phyloP scores from a whole-genome alignment of 2,888 invertebrate genomes.

The Serripes groenlandicus region DNA sequence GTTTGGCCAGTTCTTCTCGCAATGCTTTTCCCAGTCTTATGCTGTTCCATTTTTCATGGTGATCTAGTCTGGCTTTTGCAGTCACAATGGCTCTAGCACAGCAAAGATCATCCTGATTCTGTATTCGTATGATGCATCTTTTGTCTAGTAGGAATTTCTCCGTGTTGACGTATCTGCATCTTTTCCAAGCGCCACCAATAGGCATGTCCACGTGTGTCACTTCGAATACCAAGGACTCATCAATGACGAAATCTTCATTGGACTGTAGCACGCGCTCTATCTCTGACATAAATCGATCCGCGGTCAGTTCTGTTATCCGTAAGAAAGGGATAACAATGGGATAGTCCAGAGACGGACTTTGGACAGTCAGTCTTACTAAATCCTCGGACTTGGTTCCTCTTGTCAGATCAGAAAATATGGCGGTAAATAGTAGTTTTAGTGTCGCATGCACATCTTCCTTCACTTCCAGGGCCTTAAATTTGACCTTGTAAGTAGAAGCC shows the following conservation, averaged over 20 bases:
- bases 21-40: constrained; percentile 27
- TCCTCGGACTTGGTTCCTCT: constrained; percentile 31
- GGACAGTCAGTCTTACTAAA: constrained; percentile 34
- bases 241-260: constrained; percentile 41
- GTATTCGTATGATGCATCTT: constrained; percentile 39
- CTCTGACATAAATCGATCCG: constrained; percentile 35
- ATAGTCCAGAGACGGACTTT: constrained; percentile 44
- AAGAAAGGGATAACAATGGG: constrained; percentile 33
- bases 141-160: constrained; percentile 36
- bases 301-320: constrained; percentile 12
- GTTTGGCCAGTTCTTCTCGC: constrained; percentile 35
- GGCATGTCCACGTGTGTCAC: constrained; percentile 32
- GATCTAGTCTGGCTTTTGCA: constrained; percentile 45
- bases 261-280: constrained; percentile 33
- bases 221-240: constrained; percentile 41
- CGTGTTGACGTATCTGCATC: constrained; percentile 37
- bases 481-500: constrained; percentile 27
- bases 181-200: constrained; percentile 22
- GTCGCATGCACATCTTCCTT: constrained; percentile 30
- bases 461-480: constrained; percentile 34
- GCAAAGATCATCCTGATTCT: constrained; percentile 49
- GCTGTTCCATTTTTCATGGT: constrained; percentile 30
- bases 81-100: constrained; percentile 56
- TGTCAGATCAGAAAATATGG: constrained; percentile 38
- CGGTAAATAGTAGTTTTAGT: constrained; percentile 19